Conservation (phyloP, 2,113 vertebrate species). For the Aplodontia rufa region DNA sequence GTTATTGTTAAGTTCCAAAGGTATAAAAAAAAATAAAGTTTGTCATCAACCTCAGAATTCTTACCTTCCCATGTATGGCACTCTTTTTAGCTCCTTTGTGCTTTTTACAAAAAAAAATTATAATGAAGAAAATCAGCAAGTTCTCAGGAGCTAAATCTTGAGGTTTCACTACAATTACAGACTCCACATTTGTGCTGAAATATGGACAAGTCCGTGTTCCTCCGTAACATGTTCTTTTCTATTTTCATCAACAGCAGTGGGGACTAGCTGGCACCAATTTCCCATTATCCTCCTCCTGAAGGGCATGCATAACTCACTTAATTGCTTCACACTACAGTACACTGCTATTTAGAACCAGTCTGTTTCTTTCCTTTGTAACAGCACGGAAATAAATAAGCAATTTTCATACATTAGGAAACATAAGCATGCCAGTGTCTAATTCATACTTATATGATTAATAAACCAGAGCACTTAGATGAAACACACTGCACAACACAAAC, state of each 20-base stretch:
- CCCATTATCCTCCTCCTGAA: constrained; percentile 67
- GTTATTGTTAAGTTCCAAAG: background rate
- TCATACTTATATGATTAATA: constrained; percentile 78
- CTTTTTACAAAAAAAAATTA: background rate
- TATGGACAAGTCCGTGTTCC: background rate
- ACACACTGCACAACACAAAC: constrained; percentile 56
- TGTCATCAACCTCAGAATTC: background rate
- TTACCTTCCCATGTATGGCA: background rate
- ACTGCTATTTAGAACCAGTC: constrained; percentile 72
- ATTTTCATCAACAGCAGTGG: background rate
- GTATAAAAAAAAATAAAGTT: background rate
- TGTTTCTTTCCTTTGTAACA: constrained; percentile 78
- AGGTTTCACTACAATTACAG: background rate
- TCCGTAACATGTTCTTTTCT: constrained; percentile 28
- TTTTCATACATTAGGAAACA: constrained; percentile 80
- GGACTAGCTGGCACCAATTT: background rate
- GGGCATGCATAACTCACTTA: constrained; percentile 71
- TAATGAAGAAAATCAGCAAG: constrained; percentile 6
- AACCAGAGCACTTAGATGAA: constrained; percentile 62
- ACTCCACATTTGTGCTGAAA: background rate
- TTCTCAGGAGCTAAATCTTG: background rate
- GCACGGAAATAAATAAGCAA: constrained; percentile 77
- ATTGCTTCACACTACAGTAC: constrained; percentile 78
- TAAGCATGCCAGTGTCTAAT: constrained; percentile 75
- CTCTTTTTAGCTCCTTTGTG: background rate